Evolutionary conservation across 2,888 invertebrate species (phyloP), one percentile per base, ranked within the genome.

Genomic region (Morpho deidamia): DNA sequence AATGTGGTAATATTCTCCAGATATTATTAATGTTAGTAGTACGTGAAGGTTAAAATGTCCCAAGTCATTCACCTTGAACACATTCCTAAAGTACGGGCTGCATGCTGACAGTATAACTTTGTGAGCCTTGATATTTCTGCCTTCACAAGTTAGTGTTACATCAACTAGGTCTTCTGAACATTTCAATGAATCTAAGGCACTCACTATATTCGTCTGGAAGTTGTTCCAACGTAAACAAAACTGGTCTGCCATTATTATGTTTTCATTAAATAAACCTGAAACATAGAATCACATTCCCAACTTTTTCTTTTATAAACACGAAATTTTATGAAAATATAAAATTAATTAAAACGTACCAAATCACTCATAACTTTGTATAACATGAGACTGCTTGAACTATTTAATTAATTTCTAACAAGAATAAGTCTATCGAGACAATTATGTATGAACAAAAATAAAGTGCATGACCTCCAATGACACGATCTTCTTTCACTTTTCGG

Each of bases 191-290:
- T 93, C 93, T 72, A 94, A 91, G 41, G 93, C 93, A 71, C 91
- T 92, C 59, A 93, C 91, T 70, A 94, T 93, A 69, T 93, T 94
- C 55, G 91, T 91, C 79, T 93, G 93, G 83, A 93, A 94, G 76
- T 93, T 93, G 78, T 93, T 94, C 94, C 94, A 94, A 83, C 93
- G 92, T 76, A 94, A 90, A 84, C 94, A 94, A 76, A 93, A 94
- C 77, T 94, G 93, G 81, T 94, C 93, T 72, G 90, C 88, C 90
- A 90, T 90, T 67, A 78, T 80, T 83, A 81, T 65, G 74, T 70
- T 65, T 69, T 69, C 70, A 71, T 64, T 63, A 59, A 59, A 60
- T 69, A 74, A 57, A 69, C 65, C 70, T 69, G 68, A 68, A 70
- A 73, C 73, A 67, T 56, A 66, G 63, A 64, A 62, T 60, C 59